phyloP scores from a whole-genome alignment of 2,797 vertebrate species.

The Pipistrellus pipistrellus region DNA sequence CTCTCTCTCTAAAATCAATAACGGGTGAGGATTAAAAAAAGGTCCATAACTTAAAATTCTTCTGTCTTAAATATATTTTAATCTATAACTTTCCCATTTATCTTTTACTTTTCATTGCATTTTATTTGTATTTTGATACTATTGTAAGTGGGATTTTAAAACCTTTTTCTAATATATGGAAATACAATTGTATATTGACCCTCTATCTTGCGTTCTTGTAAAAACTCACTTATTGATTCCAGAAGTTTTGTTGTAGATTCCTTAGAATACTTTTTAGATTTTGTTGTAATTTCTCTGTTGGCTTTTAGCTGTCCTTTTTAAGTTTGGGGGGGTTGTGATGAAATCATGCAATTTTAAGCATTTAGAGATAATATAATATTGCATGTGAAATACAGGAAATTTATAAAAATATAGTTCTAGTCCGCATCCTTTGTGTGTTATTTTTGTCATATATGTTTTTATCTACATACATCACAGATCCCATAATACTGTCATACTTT shows the following conservation, averaged over 20 bases:
- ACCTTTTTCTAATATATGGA: slow-evolving; percentile 1
- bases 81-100: not conserved
- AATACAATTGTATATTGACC: not conserved
- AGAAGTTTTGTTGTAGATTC: not conserved
- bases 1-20: too few relatives aligned
- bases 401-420: not conserved
- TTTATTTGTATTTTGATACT: slow-evolving; percentile 12
- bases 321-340: not conserved
- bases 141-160: not conserved
- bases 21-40: not conserved
- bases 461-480: not conserved
- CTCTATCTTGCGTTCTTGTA: not conserved
- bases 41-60: not conserved
- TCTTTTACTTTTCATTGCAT: not conserved
- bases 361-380: not conserved
- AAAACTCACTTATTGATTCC: not conserved
- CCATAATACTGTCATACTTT: not conserved
- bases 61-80: not conserved
- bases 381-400: not conserved
- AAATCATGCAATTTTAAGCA: not conserved
- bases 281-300: not conserved
- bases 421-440: not conserved
- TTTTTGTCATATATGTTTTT: not conserved
- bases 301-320: not conserved
- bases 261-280: slow-evolving; percentile 16